Base-by-base conservation (phyloP, 2,113 vertebrate genomes). In the Ameiurus melas region DNA sequence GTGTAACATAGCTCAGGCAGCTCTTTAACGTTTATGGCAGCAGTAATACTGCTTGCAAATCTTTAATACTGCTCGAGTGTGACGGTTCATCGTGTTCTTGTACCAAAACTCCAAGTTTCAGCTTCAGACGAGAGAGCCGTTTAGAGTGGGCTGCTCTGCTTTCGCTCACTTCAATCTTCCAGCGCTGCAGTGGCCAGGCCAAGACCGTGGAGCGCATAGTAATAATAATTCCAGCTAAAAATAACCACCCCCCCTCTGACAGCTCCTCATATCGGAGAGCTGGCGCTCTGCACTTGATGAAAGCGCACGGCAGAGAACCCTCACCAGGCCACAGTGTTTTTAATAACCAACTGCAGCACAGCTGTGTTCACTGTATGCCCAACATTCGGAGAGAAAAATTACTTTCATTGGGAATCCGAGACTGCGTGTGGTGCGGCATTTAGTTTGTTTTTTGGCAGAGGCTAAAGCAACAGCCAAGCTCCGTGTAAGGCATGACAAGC, bases 201-300 rank as follows among this genome's bases (percentile, higher is more conserved):
- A 58, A 86, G 85, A 82, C 60, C 83, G 53, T 80, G 78, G 33
- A 85, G 79, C 77, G 70, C 75, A 87, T 82, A 91, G 89, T 89
- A 91, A 91, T 92, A 91, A 90, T 90, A 89, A 89, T 89, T 85
- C 60, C 16, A 10, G 80, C 91, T 92, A 92, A 91, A 90, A 89
- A 89, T 89, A 90, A 64, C 71, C 68, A 58, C 81, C 79, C 77
- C 77, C 86, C 86, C 17, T 25, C 82, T 71, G 82, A 89, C 87
- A 85, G 53, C 82, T 55, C 64, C 60, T 88, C 71, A 70, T 86
- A 87, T 89, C 85, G 53, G 84, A 87, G 83, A 81, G 83, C 39
- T 80, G 66, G 75, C 39, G 68, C 83, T 53, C 53, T 62, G 57
- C 14, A 79, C n/a, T 81, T 47, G 73, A 89, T 60, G 75, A 86